Percentiles rank a stretch among this genome's conserved stretches.
Evolutionary conservation across 2,888 invertebrate genomes (phyloP).

Genomic region (Morinoia aosen): DNA sequence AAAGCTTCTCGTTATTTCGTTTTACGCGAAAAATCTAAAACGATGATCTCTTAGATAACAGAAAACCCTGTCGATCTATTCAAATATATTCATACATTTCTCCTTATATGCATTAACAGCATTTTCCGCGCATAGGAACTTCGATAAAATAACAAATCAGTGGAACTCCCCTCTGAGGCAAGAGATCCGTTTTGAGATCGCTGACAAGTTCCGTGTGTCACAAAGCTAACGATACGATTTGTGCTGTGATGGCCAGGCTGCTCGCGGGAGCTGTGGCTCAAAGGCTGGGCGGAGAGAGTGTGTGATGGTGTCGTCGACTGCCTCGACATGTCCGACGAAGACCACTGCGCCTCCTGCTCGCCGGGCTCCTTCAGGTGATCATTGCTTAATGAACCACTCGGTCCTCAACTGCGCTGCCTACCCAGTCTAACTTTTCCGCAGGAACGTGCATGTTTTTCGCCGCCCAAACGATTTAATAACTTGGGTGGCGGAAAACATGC

Average conservation of each 20-base stretch:
- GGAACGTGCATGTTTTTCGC: too few species aligned
- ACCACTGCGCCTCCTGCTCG: slow-evolving; percentile 83
- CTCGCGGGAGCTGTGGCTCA: slow-evolving; percentile 80
- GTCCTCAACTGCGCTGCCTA: background rate
- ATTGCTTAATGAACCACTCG: background rate
- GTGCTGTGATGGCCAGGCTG: slow-evolving; percentile 76
- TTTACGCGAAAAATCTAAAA: background rate
- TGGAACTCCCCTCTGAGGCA: too few species aligned
- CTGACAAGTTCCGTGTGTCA: too few species aligned
- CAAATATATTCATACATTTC: too few species aligned
- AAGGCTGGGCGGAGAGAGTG: slow-evolving; percentile 82
- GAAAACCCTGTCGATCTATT: too few species aligned
- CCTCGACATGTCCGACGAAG: slow-evolving; percentile 86
- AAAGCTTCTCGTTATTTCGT: background rate
- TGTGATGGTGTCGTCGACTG: slow-evolving; percentile 92
- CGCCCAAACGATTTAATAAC: too few species aligned
- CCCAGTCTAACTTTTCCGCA: too few species aligned
- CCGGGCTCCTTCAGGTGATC: slow-evolving; percentile 73
- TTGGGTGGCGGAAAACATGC: too few species aligned
- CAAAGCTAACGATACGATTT: background rate
- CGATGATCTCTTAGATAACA: too few species aligned
- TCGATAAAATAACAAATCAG: background rate
- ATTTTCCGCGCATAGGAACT: background rate
- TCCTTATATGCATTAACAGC: background rate
- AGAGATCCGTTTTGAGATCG: too few species aligned